Evolutionary conservation across 2,113 vertebrate species (phyloP), one percentile per base, ranked within the genome.

Genomic region (Boleophthalmus pectinirostris): DNA sequence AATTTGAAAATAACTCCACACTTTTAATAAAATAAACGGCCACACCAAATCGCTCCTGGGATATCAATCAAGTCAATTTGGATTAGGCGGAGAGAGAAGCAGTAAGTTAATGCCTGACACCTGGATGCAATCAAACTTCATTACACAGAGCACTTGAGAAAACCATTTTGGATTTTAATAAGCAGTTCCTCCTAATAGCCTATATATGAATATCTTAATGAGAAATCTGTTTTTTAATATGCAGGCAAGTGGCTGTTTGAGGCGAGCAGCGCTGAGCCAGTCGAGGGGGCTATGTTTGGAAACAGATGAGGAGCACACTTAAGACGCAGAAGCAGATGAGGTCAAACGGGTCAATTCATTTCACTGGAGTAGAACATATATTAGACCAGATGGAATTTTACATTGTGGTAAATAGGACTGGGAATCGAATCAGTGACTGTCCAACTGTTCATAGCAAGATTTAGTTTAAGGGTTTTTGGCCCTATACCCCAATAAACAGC

Each of bases 41-140:
- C 46, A 46, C n/a, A 24, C 43, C 35, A 16, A 33, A 53, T 29
- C 23, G 3, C 54, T 12, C 43, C 8, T 13, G 61, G 21, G 69
- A 70, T 23, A 38, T 60, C 51, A 73, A 75, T 57, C 66, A 72
- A 46, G 14, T 21, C 33, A 58, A 66, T 45, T 74, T 53, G 70
- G 35, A 70, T 54, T 54, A 64, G 33, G 20, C 67, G 12, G 35
- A 12, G 53, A 73, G 18, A n/a, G 45, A 60, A 69, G 24, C 61
- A 16, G 53, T 29, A 14, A 54, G 63, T 76, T 49, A 54, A 8
- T 49, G 45, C 21, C 33, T 3, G 21, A 75, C 69, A 78, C 69
- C 74, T 80, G 72, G 45, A 75, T 60, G 69, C 47, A 71, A 76
- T 73, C 69, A 57, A 56, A 73, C 29, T 58, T 73, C 47, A 74